phyloP scores from a whole-genome alignment of 2,888 invertebrate genomes.

The Cacoxenus indagator region DNA sequence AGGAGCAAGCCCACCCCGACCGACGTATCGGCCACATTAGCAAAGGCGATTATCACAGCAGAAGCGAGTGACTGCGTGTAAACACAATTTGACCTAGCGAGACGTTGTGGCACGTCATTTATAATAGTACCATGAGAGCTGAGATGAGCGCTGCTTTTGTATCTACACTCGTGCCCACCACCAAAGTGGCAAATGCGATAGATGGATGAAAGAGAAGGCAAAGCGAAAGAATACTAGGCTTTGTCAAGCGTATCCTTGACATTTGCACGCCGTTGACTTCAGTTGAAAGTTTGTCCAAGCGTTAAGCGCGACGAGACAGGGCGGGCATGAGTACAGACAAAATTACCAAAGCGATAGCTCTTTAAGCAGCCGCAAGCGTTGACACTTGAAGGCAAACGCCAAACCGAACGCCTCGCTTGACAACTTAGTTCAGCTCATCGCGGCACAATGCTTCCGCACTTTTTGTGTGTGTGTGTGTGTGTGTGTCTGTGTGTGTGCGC shows the following conservation, averaged over 20 bases:
- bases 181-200: neutral
- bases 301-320: neutral
- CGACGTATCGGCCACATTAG: neutral
- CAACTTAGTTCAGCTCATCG: neutral
- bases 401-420: neutral
- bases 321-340: neutral
- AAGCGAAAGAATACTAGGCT: neutral
- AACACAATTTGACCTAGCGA: conserved; percentile 18
- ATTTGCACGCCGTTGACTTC: conserved; percentile 3
- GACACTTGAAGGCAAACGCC: conserved; percentile 10
- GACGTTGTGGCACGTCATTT: conserved; percentile 6
- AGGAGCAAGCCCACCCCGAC: neutral
- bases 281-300: conserved; percentile 18
- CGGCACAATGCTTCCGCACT: too few relatives aligned
- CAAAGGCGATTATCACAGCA: conserved; percentile 18
- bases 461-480: too few relatives aligned
- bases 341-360: neutral
- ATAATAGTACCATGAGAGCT: too few relatives aligned
- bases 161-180: neutral
- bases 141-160: too few relatives aligned
- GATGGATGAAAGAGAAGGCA: neutral
- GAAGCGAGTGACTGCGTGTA: neutral
- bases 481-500: too few relatives aligned
- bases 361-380: conserved; percentile 19
- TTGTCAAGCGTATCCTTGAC: conserved; percentile 18